Evolutionary conservation across 1,140 invertebrate species (phyloP), one percentile per base, ranked within the genome.

Genomic region (Drosophila tristis): DNA sequence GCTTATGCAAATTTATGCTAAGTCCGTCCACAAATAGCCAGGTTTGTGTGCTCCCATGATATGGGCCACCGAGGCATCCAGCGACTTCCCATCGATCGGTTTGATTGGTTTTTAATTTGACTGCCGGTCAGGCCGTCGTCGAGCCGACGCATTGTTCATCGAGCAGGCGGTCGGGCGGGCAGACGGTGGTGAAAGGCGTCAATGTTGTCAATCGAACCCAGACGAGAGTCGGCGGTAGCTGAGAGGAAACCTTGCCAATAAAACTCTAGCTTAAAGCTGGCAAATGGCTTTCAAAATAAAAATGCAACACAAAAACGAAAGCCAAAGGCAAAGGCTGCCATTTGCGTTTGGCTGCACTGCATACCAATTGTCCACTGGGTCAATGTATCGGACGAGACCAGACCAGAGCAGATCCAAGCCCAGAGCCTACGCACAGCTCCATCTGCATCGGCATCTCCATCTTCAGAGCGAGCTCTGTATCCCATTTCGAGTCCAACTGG

Each of bases 1-100:
- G 72, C 70, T 76, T 87, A 87, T 87, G 82, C 79, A 82, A 89
- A 87, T 87, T 63, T 82, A 87, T 87, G 78, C 66, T 78, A 87
- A 87, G 78, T 64, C 76, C 57, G 26, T 25, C 44, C 26, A 25
- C 54, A 63, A 62, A 74, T 44, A 58, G 58, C 60, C 70, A 66
- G 63, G 68, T 74, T 73, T 74, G 44, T 43, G 44, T 16, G 25
- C 26, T 44, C 3, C 35, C 47, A 16, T 31, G 57, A 49, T 66
- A 39, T 74, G 70, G 39, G 51, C 57, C 47, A 54, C 44, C 43
- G 43, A 54, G 57, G 57, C 58, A 66, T 39, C 15, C 63, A 54
- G 42, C 70, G 53, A 70, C 65, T 71, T 70, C 67, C 64, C 59
- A 77, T 59, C 62, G 61, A 75, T 58, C 58, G 61, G 74, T 65